phyloP scores from a whole-genome alignment of 1,140 invertebrate genomes.

The Lucilia cuprina region DNA sequence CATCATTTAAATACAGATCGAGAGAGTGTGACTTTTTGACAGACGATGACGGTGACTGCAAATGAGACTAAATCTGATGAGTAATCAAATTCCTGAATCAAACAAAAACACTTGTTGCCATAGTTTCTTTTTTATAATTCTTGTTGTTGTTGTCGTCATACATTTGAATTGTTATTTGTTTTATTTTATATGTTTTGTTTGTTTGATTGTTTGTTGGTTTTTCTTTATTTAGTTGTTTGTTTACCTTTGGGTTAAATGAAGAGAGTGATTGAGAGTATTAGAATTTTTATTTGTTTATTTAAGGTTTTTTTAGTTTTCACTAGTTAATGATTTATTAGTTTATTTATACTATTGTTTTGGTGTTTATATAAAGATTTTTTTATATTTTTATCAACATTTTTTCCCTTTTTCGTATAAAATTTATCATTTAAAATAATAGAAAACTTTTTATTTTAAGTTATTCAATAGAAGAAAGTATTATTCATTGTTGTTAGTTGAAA shows the following conservation, averaged over 20 bases:
- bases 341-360: no score
- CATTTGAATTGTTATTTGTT: not conserved
- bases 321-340: not conserved
- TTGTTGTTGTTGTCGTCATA: not conserved
- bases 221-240: not conserved
- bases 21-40: not conserved
- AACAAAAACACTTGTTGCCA: conserved; percentile 14
- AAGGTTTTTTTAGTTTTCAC: not conserved
- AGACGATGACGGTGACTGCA: not conserved
- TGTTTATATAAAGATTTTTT: no score
- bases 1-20: conserved; percentile 20
- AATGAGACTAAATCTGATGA: conserved; percentile 18
- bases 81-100: conserved; percentile 14
- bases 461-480: not conserved
- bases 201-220: not conserved
- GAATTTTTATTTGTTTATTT: not conserved
- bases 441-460: not conserved
- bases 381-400: no score
- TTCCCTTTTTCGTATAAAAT: not conserved
- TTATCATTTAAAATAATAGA: not conserved
- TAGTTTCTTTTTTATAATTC: not conserved
- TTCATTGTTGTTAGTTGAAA: not conserved
- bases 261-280: not conserved
- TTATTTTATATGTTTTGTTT: not conserved
- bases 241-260: not conserved